Percentiles rank a stretch among this genome's conserved stretches.
phyloP scores from a whole-genome alignment of 2,113 vertebrate species.

The Ptychochromis oligacanthus region DNA sequence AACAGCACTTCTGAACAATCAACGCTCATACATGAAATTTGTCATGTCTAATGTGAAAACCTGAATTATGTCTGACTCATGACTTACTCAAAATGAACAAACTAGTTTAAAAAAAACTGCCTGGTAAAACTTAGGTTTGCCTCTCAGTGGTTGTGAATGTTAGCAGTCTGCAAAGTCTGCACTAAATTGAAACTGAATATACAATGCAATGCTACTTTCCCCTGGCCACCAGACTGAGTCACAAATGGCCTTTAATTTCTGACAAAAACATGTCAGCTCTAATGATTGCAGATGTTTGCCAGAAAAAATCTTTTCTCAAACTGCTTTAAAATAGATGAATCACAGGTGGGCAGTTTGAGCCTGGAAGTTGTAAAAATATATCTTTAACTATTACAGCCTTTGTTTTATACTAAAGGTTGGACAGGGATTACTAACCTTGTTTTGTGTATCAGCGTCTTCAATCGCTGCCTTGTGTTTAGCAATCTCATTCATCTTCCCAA shows the following conservation, averaged over 20 bases:
- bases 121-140: neutral
- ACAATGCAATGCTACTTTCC: neutral
- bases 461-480: slow-evolving; percentile 94
- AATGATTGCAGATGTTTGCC: neutral
- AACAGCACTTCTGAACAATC: neutral
- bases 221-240: neutral
- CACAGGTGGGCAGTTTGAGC: neutral
- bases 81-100: neutral
- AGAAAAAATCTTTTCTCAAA: neutral
- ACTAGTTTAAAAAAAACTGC: neutral
- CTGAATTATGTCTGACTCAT: neutral
- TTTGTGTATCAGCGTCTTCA: slow-evolving; percentile 93
- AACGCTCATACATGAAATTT: neutral
- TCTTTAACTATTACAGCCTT: neutral
- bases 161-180: neutral
- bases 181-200: neutral
- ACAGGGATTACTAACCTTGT: slow-evolving; percentile 82
- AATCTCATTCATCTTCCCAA: slow-evolving; percentile 96
- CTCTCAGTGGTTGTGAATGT: neutral
- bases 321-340: neutral
- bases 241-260: too few relatives aligned
- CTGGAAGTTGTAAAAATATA: neutral
- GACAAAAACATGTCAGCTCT: neutral
- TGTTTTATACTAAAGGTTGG: neutral
- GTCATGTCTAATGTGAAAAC: neutral